Conservation (phyloP, 2,113 vertebrate species). For the Nothoprocta pentlandii region DNA sequence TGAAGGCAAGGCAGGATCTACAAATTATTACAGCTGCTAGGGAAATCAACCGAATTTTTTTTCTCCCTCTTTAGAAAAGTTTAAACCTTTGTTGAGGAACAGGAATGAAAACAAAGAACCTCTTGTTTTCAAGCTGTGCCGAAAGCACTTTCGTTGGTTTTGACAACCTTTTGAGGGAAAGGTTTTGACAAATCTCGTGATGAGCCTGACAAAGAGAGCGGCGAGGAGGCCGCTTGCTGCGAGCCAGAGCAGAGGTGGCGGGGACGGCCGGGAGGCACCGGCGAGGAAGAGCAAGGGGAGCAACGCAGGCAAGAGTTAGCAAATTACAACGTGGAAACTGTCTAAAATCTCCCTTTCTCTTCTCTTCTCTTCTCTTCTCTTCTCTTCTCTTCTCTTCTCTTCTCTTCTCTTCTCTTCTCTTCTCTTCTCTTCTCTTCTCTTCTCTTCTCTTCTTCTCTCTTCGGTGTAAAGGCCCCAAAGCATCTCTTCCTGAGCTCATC, state of each 20-base stretch:
- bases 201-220: neutral
- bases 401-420: too few relatives aligned
- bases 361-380: too few relatives aligned
- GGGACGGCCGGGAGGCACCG: neutral
- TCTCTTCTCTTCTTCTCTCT: neutral
- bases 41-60: neutral
- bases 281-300: neutral
- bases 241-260: neutral
- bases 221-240: neutral
- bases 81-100: neutral
- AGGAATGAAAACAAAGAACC: neutral
- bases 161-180: neutral
- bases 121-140: conserved; percentile 2
- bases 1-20: neutral
- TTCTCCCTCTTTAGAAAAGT: neutral
- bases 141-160: neutral
- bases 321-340: neutral
- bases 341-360: neutral
- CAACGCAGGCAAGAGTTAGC: neutral
- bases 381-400: too few relatives aligned
- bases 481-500: neutral
- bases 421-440: too few relatives aligned
- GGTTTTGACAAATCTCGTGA: neutral
- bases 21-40: neutral
- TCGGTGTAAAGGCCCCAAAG: neutral